phyloP scores from a whole-genome alignment of 2,888 invertebrate species.

The Argynnis bischoffii region DNA sequence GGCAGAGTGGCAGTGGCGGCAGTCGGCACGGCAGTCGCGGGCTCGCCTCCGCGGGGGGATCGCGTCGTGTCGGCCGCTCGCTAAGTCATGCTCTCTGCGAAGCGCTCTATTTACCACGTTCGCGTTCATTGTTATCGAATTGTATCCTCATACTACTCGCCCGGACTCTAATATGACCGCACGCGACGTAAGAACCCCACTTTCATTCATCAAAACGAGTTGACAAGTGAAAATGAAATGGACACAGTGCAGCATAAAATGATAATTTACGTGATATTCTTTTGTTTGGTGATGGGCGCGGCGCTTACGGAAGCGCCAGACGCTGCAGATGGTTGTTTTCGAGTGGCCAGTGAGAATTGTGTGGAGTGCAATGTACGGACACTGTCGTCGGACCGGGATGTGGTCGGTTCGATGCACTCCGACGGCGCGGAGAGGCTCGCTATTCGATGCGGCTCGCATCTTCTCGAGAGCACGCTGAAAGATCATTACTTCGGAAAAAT shows the following conservation, averaged over 20 bases:
- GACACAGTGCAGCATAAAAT: slow-evolving; percentile 78
- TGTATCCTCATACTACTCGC: slow-evolving; percentile 57
- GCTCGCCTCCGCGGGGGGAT: slow-evolving; percentile 73
- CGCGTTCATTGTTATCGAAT: slow-evolving; percentile 61
- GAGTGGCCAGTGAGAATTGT: slow-evolving; percentile 68
- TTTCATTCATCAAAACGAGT: slow-evolving; percentile 64
- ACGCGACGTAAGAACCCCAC: slow-evolving; percentile 57
- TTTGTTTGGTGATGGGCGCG: slow-evolving; percentile 81
- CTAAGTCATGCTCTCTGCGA: slow-evolving; percentile 42
- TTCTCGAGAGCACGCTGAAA: slow-evolving; percentile 87
- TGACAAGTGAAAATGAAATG: slow-evolving; percentile 78
- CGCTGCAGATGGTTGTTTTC: slow-evolving; percentile 73
- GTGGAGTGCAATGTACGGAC: slow-evolving; percentile 86
- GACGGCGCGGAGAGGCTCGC: slow-evolving; percentile 89
- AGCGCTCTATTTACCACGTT: slow-evolving; percentile 60
- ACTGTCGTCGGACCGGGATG: slow-evolving; percentile 86
- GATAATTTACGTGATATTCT: slow-evolving; percentile 78
- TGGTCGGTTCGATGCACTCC: slow-evolving; percentile 82
- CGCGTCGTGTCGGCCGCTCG: slow-evolving; percentile 53
- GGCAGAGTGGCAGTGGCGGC: slow-evolving; percentile 48
- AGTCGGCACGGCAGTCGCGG: slow-evolving; percentile 73
- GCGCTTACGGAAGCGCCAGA: slow-evolving; percentile 77
- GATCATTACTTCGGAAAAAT: slow-evolving; percentile 88
- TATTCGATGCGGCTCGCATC: slow-evolving; percentile 85
- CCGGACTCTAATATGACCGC: slow-evolving; percentile 66